Conservation (phyloP, 2,888 invertebrate species). For the Theretra japonica region DNA sequence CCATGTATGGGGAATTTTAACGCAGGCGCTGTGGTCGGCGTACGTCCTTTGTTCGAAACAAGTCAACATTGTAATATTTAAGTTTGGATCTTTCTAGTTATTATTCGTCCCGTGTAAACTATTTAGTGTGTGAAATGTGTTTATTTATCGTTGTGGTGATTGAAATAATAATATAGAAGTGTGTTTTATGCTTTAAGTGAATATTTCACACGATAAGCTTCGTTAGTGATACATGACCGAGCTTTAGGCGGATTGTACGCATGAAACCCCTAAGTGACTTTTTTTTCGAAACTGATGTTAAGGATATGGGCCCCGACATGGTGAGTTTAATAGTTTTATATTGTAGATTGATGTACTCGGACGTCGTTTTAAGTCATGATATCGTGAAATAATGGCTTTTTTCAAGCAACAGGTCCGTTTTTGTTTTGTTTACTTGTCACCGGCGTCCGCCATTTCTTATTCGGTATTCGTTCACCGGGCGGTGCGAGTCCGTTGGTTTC, state of each 20-base stretch:
- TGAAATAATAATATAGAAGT: conserved; percentile 53
- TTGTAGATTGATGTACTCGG: conserved; percentile 52
- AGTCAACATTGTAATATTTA: conserved; percentile 81
- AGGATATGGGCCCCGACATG: conserved; percentile 93
- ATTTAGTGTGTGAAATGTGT: conserved; percentile 68
- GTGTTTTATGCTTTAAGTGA: conserved; percentile 61
- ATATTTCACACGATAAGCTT: conserved; percentile 63
- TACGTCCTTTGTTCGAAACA: conserved; percentile 85
- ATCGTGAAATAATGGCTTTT: conserved; percentile 60
- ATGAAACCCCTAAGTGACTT: conserved; percentile 89
- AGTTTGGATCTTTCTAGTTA: conserved; percentile 72
- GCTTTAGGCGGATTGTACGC: conserved; percentile 81
- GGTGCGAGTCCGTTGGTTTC: conserved; percentile 39
- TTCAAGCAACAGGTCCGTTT: conserved; percentile 85
- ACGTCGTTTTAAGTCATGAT: conserved; percentile 77
- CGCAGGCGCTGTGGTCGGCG: conserved; percentile 83
- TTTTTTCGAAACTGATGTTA: conserved; percentile 89
- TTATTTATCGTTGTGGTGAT: conserved; percentile 53
- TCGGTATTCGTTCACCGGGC: conserved; percentile 78
- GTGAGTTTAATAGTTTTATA: conserved; percentile 78
- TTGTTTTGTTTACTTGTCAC: conserved; percentile 86
- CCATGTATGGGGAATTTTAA: conserved; percentile 66
- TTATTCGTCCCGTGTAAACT: conserved; percentile 57
- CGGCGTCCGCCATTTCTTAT: conserved; percentile 85
- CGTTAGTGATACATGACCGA: conserved; percentile 71